phyloP scores from a whole-genome alignment of 1,140 invertebrate genomes.

The Trachymyrmex septentrionalis region DNA sequence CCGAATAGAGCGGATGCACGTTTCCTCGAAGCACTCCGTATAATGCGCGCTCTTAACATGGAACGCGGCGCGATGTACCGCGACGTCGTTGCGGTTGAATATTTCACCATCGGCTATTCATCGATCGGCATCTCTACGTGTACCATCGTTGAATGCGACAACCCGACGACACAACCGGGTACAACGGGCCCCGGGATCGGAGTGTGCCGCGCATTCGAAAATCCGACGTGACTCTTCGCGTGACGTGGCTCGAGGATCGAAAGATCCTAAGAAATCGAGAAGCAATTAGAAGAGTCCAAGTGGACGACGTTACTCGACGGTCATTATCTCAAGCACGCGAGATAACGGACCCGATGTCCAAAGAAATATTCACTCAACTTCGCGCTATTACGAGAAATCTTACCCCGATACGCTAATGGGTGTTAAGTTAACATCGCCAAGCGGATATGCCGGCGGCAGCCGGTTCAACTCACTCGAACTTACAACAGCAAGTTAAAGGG shows the following conservation, averaged over 20 bases:
- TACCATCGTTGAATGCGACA: conserved; percentile 19
- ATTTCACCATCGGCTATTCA: conserved; percentile 48
- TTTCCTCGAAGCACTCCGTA: conserved; percentile 45
- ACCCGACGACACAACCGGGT: background rate
- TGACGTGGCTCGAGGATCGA: conserved; percentile 35
- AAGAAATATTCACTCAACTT: conserved; percentile 17
- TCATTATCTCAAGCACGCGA: conserved; percentile 38
- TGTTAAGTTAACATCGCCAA: conserved; percentile 46
- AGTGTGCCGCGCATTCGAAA: conserved; percentile 44
- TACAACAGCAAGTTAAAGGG: background rate
- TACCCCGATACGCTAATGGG: conserved; percentile 40
- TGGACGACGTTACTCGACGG: background rate
- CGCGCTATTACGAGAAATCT: conserved; percentile 40
- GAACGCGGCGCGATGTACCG: conserved; percentile 20
- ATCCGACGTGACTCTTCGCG: conserved; percentile 36
- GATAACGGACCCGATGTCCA: conserved; percentile 37
- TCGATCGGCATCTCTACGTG: conserved; percentile 33
- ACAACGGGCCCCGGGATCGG: conserved; percentile 25
- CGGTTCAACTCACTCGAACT: conserved; percentile 9
- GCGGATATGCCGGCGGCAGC: background rate
- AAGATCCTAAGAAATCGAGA: conserved; percentile 16
- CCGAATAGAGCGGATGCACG: conserved; percentile 17
- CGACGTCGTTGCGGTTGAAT: conserved; percentile 43
- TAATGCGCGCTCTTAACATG: conserved; percentile 44
- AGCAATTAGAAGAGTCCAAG: conserved; percentile 49